A percentile compares a stretch with the other conserved stretches of the same genome.
These are phyloP conservation scores for Hippotragus niger DNA, from an alignment of 2,113 vertebrate species.

Conservation along the genomic window DNA sequence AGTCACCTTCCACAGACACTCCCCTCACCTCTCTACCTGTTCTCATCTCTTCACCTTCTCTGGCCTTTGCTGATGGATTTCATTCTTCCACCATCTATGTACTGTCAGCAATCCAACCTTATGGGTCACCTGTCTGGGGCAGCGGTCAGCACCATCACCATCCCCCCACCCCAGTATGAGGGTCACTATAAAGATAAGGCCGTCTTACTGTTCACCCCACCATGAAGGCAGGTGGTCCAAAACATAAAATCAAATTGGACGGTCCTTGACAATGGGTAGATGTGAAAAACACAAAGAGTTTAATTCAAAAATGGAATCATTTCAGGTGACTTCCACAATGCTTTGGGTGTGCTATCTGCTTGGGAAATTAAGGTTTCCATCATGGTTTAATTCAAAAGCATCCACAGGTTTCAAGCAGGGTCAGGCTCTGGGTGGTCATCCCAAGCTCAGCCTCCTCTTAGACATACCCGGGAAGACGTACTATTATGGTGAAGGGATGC, in stretches of 20 bases:
- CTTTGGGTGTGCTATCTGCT: background rate
- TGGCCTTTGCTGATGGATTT: background rate
- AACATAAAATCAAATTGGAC: background rate
- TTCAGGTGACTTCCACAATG: background rate
- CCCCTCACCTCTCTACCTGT: background rate
- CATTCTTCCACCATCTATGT: background rate
- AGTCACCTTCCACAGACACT: background rate
- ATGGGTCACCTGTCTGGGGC: background rate
- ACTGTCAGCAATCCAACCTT: background rate
- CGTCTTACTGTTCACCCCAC: background rate
- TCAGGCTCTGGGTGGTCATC: background rate
- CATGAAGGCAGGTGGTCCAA: background rate
- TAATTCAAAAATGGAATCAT: background rate
- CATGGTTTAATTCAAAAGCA: background rate
- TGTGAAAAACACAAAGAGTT: background rate
- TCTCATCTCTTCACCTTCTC: background rate
- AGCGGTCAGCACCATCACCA: background rate
- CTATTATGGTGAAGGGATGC: background rate
- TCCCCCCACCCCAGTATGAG: rapidly evolving
- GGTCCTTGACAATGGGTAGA: background rate
- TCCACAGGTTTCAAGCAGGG: background rate
- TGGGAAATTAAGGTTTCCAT: background rate
- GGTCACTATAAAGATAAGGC: background rate
- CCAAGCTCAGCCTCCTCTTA: background rate
- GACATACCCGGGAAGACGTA: background rate